Evolutionary conservation across 2,888 invertebrate species (phyloP).

Genomic region (Chalcosyrphus nemorum): DNA sequence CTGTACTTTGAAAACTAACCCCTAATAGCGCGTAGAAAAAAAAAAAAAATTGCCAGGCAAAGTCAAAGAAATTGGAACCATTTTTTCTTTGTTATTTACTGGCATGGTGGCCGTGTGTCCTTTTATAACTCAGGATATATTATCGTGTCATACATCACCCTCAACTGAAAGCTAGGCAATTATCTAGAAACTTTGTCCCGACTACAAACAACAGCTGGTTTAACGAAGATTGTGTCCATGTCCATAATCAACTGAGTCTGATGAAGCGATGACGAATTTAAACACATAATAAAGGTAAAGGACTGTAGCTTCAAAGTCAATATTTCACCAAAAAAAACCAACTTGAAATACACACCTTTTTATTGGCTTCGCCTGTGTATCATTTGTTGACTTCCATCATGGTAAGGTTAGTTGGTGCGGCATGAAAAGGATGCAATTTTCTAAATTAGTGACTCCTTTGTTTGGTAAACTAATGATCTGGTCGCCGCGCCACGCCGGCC

Average conservation of each 20-base stretch:
- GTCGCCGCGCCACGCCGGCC: no score
- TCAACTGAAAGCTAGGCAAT: no score
- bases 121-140: no score
- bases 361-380: no score
- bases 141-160: no score
- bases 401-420: constrained; percentile 1
- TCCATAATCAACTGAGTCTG: no score
- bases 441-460: constrained; percentile 60
- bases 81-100: no score
- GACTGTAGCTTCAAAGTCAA: background rate
- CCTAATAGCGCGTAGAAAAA: background rate
- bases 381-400: background rate
- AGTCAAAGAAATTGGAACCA: constrained; percentile 26
- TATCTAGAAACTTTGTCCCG: no score
- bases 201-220: no score
- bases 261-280: no score
- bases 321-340: background rate
- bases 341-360: constrained; percentile 41
- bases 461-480: constrained; percentile 46
- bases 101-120: no score
- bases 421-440: constrained; percentile 40
- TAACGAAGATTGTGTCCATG: no score
- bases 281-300: background rate
- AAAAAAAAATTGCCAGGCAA: constrained; percentile 1
- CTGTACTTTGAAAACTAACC: constrained; percentile 37